These are phyloP conservation scores for Cataglyphis albicans DNA, from an alignment of 2,888 invertebrate genomes.

Conservation along the genomic window DNA sequence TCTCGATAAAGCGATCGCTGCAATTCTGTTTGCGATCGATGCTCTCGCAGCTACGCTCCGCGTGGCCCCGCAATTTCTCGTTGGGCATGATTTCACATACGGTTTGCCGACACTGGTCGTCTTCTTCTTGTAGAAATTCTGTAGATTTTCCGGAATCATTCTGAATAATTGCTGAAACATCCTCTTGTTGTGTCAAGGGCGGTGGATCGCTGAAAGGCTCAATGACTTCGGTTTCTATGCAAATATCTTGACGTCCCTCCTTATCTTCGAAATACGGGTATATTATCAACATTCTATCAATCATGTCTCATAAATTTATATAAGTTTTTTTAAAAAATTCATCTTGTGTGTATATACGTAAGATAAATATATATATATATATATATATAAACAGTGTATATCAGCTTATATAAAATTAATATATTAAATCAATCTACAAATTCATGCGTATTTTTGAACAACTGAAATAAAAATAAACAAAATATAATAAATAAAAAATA, in stretches of 20 bases:
- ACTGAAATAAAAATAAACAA: background rate
- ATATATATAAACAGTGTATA: no score
- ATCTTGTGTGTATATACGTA: no score
- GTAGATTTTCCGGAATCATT: background rate
- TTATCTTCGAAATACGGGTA: constrained; percentile 19
- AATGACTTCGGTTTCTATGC: constrained; percentile 46
- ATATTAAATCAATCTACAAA: background rate
- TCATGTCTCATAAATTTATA: constrained; percentile 57
- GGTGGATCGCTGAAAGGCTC: background rate
- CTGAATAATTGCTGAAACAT: background rate
- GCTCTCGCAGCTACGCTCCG: constrained; percentile 10
- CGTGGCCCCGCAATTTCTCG: constrained; percentile 1
- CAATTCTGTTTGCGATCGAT: constrained; percentile 16
- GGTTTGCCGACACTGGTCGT: constrained; percentile 14
- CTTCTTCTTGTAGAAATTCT: constrained; percentile 18
- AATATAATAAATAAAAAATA: background rate
- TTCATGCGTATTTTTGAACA: background rate
- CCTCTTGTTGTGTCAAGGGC: background rate
- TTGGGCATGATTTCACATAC: background rate
- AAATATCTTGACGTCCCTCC: constrained; percentile 31
- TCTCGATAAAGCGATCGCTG: constrained; percentile 9
- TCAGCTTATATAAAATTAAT: background rate
- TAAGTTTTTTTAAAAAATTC: background rate
- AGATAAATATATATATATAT: no score
- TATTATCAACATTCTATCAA: constrained; percentile 63